phyloP scores from a whole-genome alignment of 2,797 vertebrate species.

The Etheostoma nigrum region DNA sequence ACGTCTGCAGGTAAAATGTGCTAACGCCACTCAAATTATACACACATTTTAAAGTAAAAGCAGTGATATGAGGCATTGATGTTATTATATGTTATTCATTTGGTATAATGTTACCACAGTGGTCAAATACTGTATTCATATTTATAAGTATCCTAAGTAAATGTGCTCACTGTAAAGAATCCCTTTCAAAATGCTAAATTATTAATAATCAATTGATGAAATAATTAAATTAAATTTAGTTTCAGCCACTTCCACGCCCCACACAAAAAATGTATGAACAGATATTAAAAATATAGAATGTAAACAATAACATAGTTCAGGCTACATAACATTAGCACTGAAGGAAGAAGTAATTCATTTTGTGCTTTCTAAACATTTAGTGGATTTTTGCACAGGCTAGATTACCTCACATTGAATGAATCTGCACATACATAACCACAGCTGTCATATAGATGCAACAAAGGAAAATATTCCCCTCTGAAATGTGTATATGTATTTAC shows the following conservation, averaged over 20 bases:
- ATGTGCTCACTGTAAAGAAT: too few species aligned
- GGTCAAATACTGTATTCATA: neutral
- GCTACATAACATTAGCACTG: too few species aligned
- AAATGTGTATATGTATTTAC: neutral
- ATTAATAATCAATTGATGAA: neutral
- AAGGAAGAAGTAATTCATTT: neutral
- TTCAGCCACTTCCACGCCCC: too few species aligned
- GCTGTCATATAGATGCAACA: neutral
- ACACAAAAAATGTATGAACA: too few species aligned
- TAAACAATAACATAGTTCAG: too few species aligned
- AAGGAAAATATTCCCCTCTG: too few species aligned
- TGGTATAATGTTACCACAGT: neutral
- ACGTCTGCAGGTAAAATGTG: neutral
- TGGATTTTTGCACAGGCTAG: neutral
- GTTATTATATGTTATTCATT: neutral
- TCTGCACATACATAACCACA: neutral
- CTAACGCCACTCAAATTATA: neutral
- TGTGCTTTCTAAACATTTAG: neutral
- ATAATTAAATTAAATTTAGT: neutral
- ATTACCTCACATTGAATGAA: neutral
- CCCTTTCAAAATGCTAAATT: neutral
- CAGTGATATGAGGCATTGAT: neutral
- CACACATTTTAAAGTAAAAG: neutral
- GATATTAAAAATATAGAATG: too few species aligned
- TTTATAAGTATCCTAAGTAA: neutral